phyloP scores from a whole-genome alignment of 2,113 vertebrate species.

The Anseranas semipalmata region DNA sequence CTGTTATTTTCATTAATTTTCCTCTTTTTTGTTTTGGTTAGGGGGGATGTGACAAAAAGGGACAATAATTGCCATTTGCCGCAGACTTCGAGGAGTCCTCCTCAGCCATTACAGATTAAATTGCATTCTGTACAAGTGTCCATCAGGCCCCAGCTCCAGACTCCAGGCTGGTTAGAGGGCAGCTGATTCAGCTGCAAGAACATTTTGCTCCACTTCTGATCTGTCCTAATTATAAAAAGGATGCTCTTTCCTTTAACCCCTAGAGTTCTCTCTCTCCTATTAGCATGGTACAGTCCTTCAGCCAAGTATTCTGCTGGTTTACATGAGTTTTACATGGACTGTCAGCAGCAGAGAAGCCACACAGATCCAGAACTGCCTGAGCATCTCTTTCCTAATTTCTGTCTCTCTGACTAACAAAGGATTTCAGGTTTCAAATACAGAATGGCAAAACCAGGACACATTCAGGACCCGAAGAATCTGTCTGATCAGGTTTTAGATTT shows the following conservation, averaged over 20 bases:
- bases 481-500: background rate
- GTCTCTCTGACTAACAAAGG: background rate
- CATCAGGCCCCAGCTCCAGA: constrained; percentile 55
- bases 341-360: background rate
- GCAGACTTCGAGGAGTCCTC: constrained; percentile 65
- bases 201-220: constrained; percentile 55
- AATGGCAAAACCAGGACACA: background rate
- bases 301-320: background rate
- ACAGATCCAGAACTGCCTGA: background rate
- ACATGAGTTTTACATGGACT: constrained; percentile 24
- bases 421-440: background rate
- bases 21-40: constrained; percentile 38
- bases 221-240: constrained; percentile 52
- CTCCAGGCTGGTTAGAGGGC: constrained; percentile 65
- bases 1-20: constrained; percentile 67
- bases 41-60: constrained; percentile 60
- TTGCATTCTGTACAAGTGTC: constrained; percentile 64
- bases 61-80: constrained; percentile 73
- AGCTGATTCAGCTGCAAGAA: constrained; percentile 65
- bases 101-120: constrained; percentile 68
- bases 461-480: background rate
- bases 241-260: constrained; percentile 63
- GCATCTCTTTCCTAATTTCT: background rate
- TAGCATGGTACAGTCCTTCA: background rate
- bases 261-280: constrained; percentile 20